Evolutionary conservation across 2,797 vertebrate genomes (phyloP).

Genomic region (Chaunax sp.): DNA sequence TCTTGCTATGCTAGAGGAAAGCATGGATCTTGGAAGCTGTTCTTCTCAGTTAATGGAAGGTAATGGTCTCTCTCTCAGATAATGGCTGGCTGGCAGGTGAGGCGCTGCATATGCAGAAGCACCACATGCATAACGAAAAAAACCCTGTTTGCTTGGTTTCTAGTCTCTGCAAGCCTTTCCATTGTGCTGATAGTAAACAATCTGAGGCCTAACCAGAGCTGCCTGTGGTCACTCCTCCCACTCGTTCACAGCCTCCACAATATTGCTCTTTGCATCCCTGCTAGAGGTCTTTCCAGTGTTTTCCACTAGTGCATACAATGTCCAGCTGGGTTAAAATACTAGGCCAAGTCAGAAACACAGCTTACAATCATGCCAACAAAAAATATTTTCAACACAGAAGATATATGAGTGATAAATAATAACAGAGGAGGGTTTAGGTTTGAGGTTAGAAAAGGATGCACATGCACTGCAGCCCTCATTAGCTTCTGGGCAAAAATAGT

Average conservation of each 20-base stretch:
- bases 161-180: conserved; percentile 56
- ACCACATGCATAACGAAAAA: conserved; percentile 63
- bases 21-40: conserved; percentile 63
- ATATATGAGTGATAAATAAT: too few species aligned
- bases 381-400: too few species aligned
- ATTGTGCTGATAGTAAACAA: conserved; percentile 66
- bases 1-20: conserved; percentile 57
- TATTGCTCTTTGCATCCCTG: conserved; percentile 65
- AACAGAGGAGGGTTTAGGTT: too few species aligned
- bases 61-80: conserved; percentile 79
- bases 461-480: too few species aligned
- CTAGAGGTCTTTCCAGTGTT: conserved; percentile 52
- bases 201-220: conserved; percentile 53
- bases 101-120: conserved; percentile 54
- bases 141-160: conserved; percentile 54
- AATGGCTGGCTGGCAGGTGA: conserved; percentile 67
- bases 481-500: too few species aligned
- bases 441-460: too few species aligned
- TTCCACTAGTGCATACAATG: too few species aligned
- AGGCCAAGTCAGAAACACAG: too few species aligned
- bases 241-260: conserved; percentile 38
- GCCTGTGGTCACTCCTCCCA: conserved; percentile 31
- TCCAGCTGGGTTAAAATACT: too few species aligned
- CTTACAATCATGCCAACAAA: too few species aligned
- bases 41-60: conserved; percentile 76